Evolutionary conservation across 2,888 invertebrate genomes (phyloP), one percentile per base, ranked within the genome.

Genomic region (Netelia inedita): DNA sequence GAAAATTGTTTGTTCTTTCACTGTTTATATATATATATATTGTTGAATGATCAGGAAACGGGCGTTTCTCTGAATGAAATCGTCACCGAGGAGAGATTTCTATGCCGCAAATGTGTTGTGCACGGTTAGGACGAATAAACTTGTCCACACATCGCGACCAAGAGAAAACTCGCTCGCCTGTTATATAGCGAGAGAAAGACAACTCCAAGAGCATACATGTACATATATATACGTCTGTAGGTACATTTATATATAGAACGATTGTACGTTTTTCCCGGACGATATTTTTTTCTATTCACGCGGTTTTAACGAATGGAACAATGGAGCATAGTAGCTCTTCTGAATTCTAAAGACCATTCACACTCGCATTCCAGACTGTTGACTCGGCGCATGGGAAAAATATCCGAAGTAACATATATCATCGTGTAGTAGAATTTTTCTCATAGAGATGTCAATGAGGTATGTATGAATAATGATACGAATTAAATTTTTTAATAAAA

Each of bases 271-370:
- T 74, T 35, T n/a, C 61, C 76, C 2, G 10, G 23, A 65, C 66
- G 50, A 66, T 53, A 59, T 66, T 78, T 73, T 28, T 28, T 74
- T 76, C 16, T 71, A 59, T 78, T 61, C 57, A 16, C 5, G 28
- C 28, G 43, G 65, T 68, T 78, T 61, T 23, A n/a, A 16, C 53
- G n/a, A 28, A 50, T 72, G 53, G 68, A 68, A 73, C 50, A 73
- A 82, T 61, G 21, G 50, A 14, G 63, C 14, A 35, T 14, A 53
- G 59, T 50, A 53, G 57, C 5, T 19, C 59, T 14, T 41, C 46
- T 19, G 59, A 68, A 82, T 78, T 82, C 72, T 59, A 82, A 68
- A 78, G 66, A 53, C 72, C 72, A 68, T 82, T 82, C 72, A 78
- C n/a, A 3, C 28, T 55, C 65, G 16, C 23, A 66, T 43, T 11